A percentile compares a stretch with the other conserved stretches of the same genome.
phyloP scores from a whole-genome alignment of 2,888 invertebrate genomes.

The Darwinula stevensoni region DNA sequence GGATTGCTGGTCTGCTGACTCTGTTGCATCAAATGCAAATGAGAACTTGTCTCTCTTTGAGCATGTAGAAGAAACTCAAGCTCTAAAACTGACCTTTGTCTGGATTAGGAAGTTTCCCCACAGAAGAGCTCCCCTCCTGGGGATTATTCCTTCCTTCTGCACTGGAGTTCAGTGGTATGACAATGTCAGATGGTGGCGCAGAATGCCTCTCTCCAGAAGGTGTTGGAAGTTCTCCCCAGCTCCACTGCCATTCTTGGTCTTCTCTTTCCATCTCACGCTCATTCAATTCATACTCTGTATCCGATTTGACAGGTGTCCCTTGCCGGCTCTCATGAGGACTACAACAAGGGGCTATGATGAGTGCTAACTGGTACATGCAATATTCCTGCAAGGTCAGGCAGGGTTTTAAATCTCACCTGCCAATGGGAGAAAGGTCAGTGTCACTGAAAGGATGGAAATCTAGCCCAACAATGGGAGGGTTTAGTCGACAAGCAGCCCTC shows the following conservation, averaged over 20 bases:
- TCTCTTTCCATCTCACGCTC: conserved; percentile 6
- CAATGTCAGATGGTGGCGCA: too few species aligned
- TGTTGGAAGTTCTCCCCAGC: conserved; percentile 60
- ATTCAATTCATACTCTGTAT: conserved; percentile 54
- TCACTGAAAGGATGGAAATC: conserved; percentile 78
- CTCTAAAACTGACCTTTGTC: too few species aligned
- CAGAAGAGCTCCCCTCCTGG: too few species aligned
- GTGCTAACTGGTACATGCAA: too few species aligned
- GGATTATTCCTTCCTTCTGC: too few species aligned
- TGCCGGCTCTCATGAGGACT: conserved; percentile 30
- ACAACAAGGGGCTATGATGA: too few species aligned
- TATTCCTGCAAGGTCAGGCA: not conserved
- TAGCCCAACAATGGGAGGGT: conserved; percentile 23
- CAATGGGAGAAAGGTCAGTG: conserved; percentile 43
- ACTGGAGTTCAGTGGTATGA: too few species aligned
- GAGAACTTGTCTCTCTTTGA: too few species aligned
- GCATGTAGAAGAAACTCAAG: too few species aligned
- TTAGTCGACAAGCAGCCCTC: too few species aligned
- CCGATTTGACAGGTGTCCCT: conserved; percentile 63
- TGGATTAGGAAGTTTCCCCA: too few species aligned
- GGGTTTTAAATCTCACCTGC: conserved; percentile 22
- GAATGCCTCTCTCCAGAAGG: conserved; percentile 18
- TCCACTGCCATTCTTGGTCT: conserved; percentile 24
- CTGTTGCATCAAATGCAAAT: too few species aligned
- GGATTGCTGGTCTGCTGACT: conserved; percentile 25